phyloP scores from a whole-genome alignment of 2,888 invertebrate genomes.

The Norana najaformis region DNA sequence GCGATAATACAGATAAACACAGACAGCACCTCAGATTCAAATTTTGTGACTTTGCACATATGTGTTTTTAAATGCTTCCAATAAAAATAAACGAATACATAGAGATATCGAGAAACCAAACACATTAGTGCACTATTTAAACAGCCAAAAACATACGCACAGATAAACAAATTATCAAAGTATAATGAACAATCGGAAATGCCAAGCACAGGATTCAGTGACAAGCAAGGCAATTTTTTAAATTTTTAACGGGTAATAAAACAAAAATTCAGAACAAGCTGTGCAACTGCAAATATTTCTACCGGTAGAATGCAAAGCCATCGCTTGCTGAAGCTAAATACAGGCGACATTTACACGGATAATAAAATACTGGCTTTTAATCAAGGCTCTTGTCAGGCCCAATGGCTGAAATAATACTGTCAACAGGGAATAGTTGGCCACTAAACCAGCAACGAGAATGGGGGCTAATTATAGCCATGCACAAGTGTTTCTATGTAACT shows the following conservation, averaged over 20 bases:
- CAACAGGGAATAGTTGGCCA: background rate
- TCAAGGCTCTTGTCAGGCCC: background rate
- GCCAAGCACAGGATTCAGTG: background rate
- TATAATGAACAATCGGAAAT: background rate
- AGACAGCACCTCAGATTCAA: background rate
- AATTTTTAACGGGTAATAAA: too few species aligned
- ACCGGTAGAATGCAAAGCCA: background rate
- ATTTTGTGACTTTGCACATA: too few species aligned
- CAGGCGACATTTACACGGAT: constrained; percentile 3
- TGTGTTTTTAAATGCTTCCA: too few species aligned
- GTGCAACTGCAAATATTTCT: background rate
- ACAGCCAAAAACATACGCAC: background rate
- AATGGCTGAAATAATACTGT: constrained; percentile 1
- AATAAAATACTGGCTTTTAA: background rate
- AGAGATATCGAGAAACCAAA: too few species aligned
- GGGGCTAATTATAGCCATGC: background rate
- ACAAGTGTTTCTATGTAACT: background rate
- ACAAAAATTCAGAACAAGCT: background rate
- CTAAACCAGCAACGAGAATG: background rate
- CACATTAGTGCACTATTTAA: background rate
- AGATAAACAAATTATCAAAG: too few species aligned
- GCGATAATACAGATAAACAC: background rate
- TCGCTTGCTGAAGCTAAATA: too few species aligned
- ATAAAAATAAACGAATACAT: too few species aligned
- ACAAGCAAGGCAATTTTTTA: too few species aligned